Percentiles rank a stretch among this genome's conserved stretches.
Conservation (phyloP, 1,140 invertebrate species). For the Coptotermes formosanus region DNA sequence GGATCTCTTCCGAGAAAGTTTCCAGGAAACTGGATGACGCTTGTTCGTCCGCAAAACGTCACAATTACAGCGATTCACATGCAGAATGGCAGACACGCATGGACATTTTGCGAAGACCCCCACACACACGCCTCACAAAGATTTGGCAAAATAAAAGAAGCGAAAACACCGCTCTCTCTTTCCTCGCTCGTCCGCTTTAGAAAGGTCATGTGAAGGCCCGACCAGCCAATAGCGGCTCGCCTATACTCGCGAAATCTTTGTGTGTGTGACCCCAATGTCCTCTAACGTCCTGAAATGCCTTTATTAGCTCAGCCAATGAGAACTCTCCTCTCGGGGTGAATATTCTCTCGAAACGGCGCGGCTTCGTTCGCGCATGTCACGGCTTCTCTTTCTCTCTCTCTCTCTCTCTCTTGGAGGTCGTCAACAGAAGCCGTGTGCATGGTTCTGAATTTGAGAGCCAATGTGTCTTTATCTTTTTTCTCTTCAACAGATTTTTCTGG, state of each 20-base stretch:
- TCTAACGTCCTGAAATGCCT: slow-evolving; percentile 20
- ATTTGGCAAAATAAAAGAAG: no score
- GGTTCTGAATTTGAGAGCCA: no score
- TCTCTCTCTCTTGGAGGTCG: not conserved
- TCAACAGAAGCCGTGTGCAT: not conserved
- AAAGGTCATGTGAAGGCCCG: slow-evolving; percentile 20
- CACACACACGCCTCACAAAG: no score
- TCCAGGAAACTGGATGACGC: no score
- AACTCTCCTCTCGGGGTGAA: slow-evolving; percentile 21
- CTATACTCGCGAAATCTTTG: slow-evolving; percentile 21
- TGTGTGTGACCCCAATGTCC: slow-evolving; percentile 31
- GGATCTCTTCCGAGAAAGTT: no score
- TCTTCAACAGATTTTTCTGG: no score
- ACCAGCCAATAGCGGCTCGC: slow-evolving; percentile 13
- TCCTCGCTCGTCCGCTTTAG: not conserved
- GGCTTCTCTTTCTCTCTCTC: not conserved
- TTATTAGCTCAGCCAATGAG: slow-evolving; percentile 30
- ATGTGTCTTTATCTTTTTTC: no score
- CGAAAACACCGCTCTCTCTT: not conserved
- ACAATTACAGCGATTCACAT: no score
- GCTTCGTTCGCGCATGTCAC: slow-evolving; percentile 22
- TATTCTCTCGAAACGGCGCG: slow-evolving; percentile 9
- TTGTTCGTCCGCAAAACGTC: no score
- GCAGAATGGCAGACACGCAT: no score
- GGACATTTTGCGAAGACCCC: not conserved